Conservation (phyloP, 2,888 invertebrate genomes). For the Disparrhopalites patrizii region DNA sequence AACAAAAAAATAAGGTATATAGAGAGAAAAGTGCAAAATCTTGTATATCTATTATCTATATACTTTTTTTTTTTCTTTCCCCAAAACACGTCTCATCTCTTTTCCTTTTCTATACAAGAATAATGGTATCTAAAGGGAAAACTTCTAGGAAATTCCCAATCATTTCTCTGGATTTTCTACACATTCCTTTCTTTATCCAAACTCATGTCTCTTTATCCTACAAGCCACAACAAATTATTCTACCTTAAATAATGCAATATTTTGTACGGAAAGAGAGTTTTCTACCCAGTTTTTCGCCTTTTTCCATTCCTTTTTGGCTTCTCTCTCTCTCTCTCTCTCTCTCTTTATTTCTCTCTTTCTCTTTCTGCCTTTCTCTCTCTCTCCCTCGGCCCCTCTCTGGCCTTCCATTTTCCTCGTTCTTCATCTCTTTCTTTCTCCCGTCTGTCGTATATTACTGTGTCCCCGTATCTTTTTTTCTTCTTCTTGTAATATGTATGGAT, state of each 20-base stretch:
- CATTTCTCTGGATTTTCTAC: background rate
- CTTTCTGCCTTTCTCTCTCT: background rate
- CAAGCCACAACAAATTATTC: too few species aligned
- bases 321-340: background rate
- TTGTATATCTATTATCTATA: conserved; percentile 4
- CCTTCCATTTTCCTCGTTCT: too few species aligned
- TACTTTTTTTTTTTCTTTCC: background rate
- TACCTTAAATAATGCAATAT: too few species aligned
- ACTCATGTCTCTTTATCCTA: too few species aligned
- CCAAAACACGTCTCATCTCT: background rate
- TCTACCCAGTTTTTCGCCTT: background rate
- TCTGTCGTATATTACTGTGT: too few species aligned
- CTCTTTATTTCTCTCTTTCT: background rate
- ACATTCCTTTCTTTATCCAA: background rate
- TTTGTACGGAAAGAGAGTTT: too few species aligned
- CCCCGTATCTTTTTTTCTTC: background rate
- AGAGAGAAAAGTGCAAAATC: conserved; percentile 19
- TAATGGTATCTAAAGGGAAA: too few species aligned
- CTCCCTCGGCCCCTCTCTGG: too few species aligned
- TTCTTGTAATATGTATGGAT: background rate
- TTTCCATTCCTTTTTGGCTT: background rate
- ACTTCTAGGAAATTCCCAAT: too few species aligned
- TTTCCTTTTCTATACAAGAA: background rate
- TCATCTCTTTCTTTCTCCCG: too few species aligned
- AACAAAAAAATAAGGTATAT: conserved; percentile 31